Evolutionary conservation across 2,797 vertebrate species (phyloP), one percentile per base, ranked within the genome.

Genomic region (Champsocephalus esox): DNA sequence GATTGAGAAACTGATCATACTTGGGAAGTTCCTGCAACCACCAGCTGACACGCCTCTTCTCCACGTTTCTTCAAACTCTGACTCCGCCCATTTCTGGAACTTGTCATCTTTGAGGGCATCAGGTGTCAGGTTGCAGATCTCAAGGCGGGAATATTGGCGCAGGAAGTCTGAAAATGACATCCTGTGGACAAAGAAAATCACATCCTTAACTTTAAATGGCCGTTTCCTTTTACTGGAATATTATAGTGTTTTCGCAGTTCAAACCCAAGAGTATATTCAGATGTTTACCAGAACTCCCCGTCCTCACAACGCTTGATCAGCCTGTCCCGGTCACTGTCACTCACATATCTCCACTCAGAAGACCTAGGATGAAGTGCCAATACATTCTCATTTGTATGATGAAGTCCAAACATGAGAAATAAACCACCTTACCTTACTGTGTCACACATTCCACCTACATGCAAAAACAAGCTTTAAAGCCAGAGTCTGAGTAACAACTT

Each of bases 111-210:
- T 81, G 41, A 94, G 92, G 0, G 90, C 87, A 9, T 94, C 92
- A 1, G 93, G 91, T 3, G 92, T 93, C 59, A 94, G 91, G 86
- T 94, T 94, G 75, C 93, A 95, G 78, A 94, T 93, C 83, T 95
- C 93, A 44, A 94, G 79, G 3, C 57, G 81, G 13, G 92, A 92
- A 72, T 85, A 94, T 11, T 93, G 70, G 1, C 52, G 76, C 21
- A 89, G 66, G 56, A 94, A 95, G 44, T 94, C 93, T 0, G 80
- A 60, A 66, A 87, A 94, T 2, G 92, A 87, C 92, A 94, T 93
- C 93, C 94, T 94, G 71, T 56, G 21, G 61, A 66, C 44, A 62
- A 45, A 51, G 58, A 13, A 4, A 38, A 49, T 44, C 12, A 17
- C 12, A 68, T 45, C 2, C 2, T 34, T 32, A 51, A 3, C 6